Evolutionary conservation across 2,888 invertebrate species (phyloP), one percentile per base, ranked within the genome.

Genomic region (Dascillus cervinus): DNA sequence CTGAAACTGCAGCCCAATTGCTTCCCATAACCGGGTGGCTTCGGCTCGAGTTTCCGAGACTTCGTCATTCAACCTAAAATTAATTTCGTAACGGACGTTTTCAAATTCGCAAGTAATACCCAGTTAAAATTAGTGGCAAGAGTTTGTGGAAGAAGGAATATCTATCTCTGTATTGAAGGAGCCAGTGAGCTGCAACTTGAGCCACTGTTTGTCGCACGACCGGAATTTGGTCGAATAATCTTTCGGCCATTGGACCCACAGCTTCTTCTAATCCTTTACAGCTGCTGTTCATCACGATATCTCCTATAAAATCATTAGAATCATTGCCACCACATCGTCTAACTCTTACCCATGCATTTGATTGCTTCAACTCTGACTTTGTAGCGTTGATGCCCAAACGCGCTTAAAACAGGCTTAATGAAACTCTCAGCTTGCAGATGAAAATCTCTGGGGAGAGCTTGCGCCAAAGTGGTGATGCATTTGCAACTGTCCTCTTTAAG

Each of bases 71-170:
- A 91, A 65, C 35, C 82, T 81, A 44, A 3, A 49, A 32, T 21
- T 11, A 35, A 37, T 28, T 28, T n/a, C 11, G 11, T 4, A 21
- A 21, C 10, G 11, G 11, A 10, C 21, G 9, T 21, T 10, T 21
- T 4, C 10, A 10, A 8, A 17, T 17, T 17, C 8, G 8, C 17
- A 8, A 6, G 8, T 6, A 4, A 6, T 17, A 80, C 79, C 90
- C 82, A 22, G 90, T 88, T 17, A 95, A 64, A 3, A 92, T 65
- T 6, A 94, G 63, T 0, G 95, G 94, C 44, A 95, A 70, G 50
- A 94, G 73, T 46, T 82, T 80, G 57, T 83, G 79, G 70, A 88
- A 91, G 65, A 79, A 91, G 0, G 92, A 92, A 58, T 95, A 95
- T 46, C 94, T 70, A 59, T 95, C 92, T 29, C 72, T 72, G 33